Evolutionary conservation across 2,113 vertebrate species (phyloP), one percentile per base, ranked within the genome.

Genomic region (Platichthys flesus): DNA sequence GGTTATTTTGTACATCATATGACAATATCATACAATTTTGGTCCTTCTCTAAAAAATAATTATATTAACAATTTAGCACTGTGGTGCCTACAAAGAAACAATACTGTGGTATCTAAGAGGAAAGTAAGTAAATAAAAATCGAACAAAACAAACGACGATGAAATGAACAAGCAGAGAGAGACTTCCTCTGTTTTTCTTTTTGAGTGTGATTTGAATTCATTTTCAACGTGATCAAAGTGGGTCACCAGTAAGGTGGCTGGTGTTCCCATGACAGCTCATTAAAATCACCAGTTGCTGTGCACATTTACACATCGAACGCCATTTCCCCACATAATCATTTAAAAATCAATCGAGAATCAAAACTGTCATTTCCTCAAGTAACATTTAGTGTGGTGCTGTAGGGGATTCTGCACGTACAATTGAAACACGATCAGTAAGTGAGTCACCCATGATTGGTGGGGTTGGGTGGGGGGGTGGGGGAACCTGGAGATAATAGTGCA

Each of bases 1-100:
- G 93, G 91, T 91, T 89, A 94, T 82, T 95, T 90, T 94, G 92
- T 94, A 95, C 94, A 89, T 90, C 94, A 94, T 90, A 94, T 94
- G 94, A 88, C 93, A 95, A 92, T 88, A 92, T 92, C 79, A 95
- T 95, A 95, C 91, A 71, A 93, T 92, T 97, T 97, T 99, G 97
- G 97, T 98, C 97, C 97, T 96, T 96, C 95, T 95, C 96, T 96
- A 95, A 92, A 63, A 63, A 92, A 81, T 84, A 93, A 96, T 97
- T 96, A 95, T 95, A 97, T 97, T 96, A 97, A 97, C 95, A 95
- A 95, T 96, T 95, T 94, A 95, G 95, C 95, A 96, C 91, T 71
- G 87, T 74, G 60, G 91, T 92, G 92, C 92, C 92, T 88, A 91
- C 87, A 84, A 90, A 82, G 83, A 92, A 94, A 93, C 93, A 97